phyloP scores from a whole-genome alignment of 37 sponge, comb jelly and placozoan genomes.

The Hormiphora californensis region DNA sequence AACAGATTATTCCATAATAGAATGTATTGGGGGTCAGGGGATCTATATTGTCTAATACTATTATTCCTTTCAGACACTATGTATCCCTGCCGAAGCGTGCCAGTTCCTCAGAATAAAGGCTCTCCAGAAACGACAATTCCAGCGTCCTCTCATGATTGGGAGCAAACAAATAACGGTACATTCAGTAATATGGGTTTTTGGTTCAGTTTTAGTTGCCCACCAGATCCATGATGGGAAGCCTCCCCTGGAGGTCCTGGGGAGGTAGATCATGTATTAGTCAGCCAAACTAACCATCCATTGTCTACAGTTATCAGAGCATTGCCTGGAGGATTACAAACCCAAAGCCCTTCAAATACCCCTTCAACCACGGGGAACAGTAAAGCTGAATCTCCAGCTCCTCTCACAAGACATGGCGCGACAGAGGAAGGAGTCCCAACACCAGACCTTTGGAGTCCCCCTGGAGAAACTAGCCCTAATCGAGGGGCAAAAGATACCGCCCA shows the following conservation, averaged over 20 bases:
- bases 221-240: no score
- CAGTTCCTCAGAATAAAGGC: slow-evolving; percentile 36
- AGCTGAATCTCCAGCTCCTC: slow-evolving; percentile 18
- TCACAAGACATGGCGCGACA: not conserved
- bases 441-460: slow-evolving; percentile 31
- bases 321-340: slow-evolving; percentile 35
- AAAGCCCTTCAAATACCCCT: slow-evolving; percentile 14
- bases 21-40: no score
- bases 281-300: no score
- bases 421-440: slow-evolving; percentile 48
- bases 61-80: not conserved
- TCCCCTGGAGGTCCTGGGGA: no score
- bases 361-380: slow-evolving; percentile 8
- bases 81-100: slow-evolving; percentile 18
- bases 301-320: not conserved
- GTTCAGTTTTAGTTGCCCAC: no score
- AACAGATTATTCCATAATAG: no score
- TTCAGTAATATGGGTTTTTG: no score
- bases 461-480: slow-evolving; percentile 48
- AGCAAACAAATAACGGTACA: not conserved
- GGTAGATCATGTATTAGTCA: no score
- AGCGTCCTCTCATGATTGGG: not conserved
- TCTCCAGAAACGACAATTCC: not conserved
- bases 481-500: slow-evolving; percentile 53
- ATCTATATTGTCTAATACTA: no score